Conservation (phyloP, 92 coral and sea anemone species). For the Bergia puertoricense region DNA sequence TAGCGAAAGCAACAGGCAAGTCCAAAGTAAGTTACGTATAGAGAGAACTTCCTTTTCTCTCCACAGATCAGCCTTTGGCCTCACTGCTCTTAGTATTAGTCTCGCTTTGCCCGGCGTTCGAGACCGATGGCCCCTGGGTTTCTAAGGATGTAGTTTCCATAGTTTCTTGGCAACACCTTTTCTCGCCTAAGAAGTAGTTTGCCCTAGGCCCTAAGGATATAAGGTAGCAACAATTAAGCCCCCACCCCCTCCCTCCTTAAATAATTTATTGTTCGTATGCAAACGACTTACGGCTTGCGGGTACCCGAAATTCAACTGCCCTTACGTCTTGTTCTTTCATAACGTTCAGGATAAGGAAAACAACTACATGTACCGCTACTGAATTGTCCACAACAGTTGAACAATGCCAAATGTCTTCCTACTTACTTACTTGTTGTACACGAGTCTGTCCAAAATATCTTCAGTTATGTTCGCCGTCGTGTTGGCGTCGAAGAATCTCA, state of each 20-base stretch:
- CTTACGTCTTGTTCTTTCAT: no score
- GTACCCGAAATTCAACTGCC: slow-evolving; percentile 1
- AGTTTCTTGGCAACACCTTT: no score
- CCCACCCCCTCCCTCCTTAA: not conserved
- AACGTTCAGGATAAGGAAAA: not conserved
- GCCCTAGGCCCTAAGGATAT: no score
- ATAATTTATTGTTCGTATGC: not conserved
- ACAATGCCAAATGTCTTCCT: not conserved
- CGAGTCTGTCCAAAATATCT: slow-evolving; percentile 67
- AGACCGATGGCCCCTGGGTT: no score
- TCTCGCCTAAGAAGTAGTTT: no score
- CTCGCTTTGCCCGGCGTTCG: no score
- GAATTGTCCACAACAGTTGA: not conserved
- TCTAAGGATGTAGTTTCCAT: no score
- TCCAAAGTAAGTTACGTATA: no score
- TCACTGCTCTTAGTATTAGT: no score
- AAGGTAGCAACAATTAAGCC: not conserved
- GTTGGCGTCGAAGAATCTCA: slow-evolving; percentile 23
- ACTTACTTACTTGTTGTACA: slow-evolving; percentile 70
- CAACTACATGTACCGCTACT: not conserved
- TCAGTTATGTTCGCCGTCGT: slow-evolving; percentile 65
- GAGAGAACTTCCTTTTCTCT: no score
- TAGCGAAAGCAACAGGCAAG: no score
- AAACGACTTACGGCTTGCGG: not conserved
- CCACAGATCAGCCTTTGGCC: no score